Percentiles rank a stretch among this genome's conserved stretches.
These are phyloP conservation scores for Cynodonichthys magdalenae DNA, from an alignment of 2,797 vertebrate genomes.

Conservation along the genomic window DNA sequence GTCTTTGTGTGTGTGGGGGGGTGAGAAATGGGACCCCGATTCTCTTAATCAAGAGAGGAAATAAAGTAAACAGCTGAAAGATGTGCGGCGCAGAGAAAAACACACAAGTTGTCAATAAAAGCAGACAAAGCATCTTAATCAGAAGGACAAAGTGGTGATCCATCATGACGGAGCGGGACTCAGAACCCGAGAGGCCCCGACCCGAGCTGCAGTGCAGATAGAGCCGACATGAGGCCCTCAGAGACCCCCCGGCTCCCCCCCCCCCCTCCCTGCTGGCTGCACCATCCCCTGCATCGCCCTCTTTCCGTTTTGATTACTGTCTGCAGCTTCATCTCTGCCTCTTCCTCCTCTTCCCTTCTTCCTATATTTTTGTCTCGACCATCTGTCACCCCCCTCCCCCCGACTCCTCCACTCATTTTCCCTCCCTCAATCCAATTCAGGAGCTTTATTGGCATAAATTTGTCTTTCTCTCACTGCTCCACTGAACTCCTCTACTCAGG, in stretches of 20 bases:
- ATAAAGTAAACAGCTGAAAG: constrained; percentile 6
- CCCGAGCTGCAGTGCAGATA: constrained; percentile 67
- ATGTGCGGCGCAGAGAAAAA: constrained; percentile 36
- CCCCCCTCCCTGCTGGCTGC: constrained; percentile 24
- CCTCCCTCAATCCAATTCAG: constrained; percentile 67
- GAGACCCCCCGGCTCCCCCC: constrained; percentile 25
- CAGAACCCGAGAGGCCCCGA: constrained; percentile 54
- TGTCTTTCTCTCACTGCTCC: constrained; percentile 51
- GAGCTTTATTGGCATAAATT: constrained; percentile 74
- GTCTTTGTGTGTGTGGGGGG: no score
- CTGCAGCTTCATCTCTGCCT: constrained; percentile 33
- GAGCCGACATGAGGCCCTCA: constrained; percentile 34
- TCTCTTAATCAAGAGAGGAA: neutral
- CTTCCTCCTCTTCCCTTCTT: constrained; percentile 32
- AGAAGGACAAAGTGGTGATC: constrained; percentile 61
- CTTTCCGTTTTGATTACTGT: constrained; percentile 65
- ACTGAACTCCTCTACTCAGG: constrained; percentile 33
- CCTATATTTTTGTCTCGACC: constrained; percentile 67
- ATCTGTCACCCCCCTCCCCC: constrained; percentile 68
- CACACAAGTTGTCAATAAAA: constrained; percentile 58
- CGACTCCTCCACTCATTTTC: constrained; percentile 50
- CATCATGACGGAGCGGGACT: constrained; percentile 49
- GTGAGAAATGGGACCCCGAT: no score
- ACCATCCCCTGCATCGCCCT: constrained; percentile 27
- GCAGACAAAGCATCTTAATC: constrained; percentile 71